Evolutionary conservation across 2,797 vertebrate species (phyloP).

Genomic region (Rhinella marina): DNA sequence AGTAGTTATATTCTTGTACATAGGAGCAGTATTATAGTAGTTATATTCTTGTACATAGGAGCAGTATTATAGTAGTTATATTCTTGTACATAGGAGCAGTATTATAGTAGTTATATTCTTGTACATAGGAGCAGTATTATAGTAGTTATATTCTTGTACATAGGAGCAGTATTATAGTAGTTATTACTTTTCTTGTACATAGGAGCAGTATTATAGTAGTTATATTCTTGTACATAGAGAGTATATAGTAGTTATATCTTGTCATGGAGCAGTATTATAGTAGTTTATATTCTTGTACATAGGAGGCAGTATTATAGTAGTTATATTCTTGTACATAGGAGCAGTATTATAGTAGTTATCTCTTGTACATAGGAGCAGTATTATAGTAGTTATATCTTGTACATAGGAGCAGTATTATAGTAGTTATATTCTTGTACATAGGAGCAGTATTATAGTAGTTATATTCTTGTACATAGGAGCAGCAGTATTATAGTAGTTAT

Average conservation of each 20-base stretch:
- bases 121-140: neutral
- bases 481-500: constrained; percentile 1
- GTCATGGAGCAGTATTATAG: neutral
- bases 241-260: neutral
- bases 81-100: neutral
- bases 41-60: neutral
- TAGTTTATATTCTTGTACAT: constrained; percentile 3
- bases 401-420: neutral
- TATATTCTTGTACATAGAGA: neutral
- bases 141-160: neutral
- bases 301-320: constrained; percentile 3
- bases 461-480: neutral
- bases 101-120: constrained; percentile 3
- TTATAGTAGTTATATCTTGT: constrained; percentile 6
- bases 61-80: constrained; percentile 2
- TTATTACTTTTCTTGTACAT: constrained; percentile 1
- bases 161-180: neutral
- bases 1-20: too few species aligned
- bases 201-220: constrained; percentile 3
- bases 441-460: neutral
- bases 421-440: constrained; percentile 3
- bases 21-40: too few species aligned
- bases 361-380: neutral
- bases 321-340: neutral
- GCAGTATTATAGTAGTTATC: constrained; percentile 2